Percentiles rank a stretch among this genome's conserved stretches.
These are phyloP conservation scores for Gracilinanus agilis DNA, from an alignment of 2,113 vertebrate genomes.

Conservation along the genomic window DNA sequence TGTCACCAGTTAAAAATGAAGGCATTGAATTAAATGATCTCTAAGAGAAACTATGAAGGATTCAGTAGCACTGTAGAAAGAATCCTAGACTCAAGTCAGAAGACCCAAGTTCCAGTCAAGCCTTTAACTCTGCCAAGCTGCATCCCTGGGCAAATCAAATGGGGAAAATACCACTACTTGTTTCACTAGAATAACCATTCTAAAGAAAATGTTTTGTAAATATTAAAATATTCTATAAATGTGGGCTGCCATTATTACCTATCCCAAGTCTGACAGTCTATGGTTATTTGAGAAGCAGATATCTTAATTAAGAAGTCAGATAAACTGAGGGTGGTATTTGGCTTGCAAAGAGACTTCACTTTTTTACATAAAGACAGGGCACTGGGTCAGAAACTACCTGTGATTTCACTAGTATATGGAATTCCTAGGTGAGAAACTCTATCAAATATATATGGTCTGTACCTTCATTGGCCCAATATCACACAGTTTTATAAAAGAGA, in stretches of 20 bases:
- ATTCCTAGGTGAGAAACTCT: background rate
- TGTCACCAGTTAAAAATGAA: background rate
- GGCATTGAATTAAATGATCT: background rate
- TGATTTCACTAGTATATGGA: background rate
- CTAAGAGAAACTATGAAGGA: background rate
- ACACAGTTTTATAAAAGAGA: background rate
- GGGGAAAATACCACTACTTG: background rate
- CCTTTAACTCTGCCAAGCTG: background rate
- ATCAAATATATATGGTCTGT: background rate
- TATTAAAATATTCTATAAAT: background rate
- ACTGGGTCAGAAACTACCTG: background rate
- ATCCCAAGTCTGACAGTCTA: background rate
- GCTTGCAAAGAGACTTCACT: background rate
- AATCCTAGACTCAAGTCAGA: background rate
- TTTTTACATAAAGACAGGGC: background rate
- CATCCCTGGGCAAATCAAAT: background rate
- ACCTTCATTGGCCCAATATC: background rate
- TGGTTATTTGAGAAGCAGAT: background rate
- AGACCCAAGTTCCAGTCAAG: background rate
- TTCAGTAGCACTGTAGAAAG: background rate
- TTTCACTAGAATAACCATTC: background rate
- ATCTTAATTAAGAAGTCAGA: background rate
- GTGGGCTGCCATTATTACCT: background rate
- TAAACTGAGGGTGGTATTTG: background rate
- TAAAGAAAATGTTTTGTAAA: background rate